Base-by-base conservation (phyloP, 2,113 vertebrate genomes). In the Coptodon rendalli region DNA sequence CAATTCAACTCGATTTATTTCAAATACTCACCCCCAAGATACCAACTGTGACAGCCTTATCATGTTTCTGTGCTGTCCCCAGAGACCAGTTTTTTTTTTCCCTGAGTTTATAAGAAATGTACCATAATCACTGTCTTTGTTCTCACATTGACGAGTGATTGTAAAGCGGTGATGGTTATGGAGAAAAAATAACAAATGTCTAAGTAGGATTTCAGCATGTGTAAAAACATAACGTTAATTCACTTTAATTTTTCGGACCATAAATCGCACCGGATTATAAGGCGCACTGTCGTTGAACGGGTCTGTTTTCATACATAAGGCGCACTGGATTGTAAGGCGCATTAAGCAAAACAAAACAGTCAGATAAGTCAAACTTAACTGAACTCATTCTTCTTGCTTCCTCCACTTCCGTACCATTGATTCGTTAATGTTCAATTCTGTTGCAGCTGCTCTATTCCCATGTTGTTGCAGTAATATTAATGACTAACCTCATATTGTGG, bases 221-320 rank as follows among this genome's bases (percentile, higher is more conserved):
- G 53, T 56, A 56, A 56, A 56, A 56, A 56, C 53, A 56, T 27
- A 56, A 56, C 24, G 11, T 24, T 56, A 13, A 56, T 56, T 56
- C 11, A 56, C 4, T 56, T 13, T 1, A 27, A 4, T 27, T 56
- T 56, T 56, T 27, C 4, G 0, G 53, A 24, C 22, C 22, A 56
- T 6, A 27, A 56, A 22, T 24, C 22, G 2, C 53, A 56, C 53
- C 7, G 53, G 53, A 24, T 56, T 56, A 56, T 56, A 56, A 56
- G 0, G 53, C 11, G 2, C 53, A 24, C 52, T 54, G n/a, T 54
- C 0, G 10, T 22, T 54, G 10, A 54, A 22, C 6, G 0, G n/a
- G 52, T 54, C n/a, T 54, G 52, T 54, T 54, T 54, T 54, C 52
- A 54, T 54, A 22, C 52, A 54, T 22, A 54, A 54, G 10, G 53